Evolutionary conservation across 2,797 vertebrate species (phyloP).

Genomic region (Corythornis leucogaster): DNA sequence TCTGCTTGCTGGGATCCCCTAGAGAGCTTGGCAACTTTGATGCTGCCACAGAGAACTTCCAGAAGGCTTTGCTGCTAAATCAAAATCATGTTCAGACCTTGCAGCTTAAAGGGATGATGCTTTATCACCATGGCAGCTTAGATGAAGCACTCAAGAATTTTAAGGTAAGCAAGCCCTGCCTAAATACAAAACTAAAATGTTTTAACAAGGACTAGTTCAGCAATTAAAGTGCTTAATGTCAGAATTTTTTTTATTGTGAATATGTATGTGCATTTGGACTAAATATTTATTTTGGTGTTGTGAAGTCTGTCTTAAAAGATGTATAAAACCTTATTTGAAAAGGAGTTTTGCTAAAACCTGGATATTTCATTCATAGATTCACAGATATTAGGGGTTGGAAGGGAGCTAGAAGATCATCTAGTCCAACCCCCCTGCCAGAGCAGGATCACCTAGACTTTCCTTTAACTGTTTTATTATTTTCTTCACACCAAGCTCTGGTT

Average conservation of each 20-base stretch:
- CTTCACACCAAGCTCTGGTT: not conserved
- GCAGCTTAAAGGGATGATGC: conserved; percentile 96
- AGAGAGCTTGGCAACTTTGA: conserved; percentile 97
- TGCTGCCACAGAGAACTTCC: conserved; percentile 95
- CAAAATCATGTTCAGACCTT: conserved; percentile 98
- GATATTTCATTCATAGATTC: not conserved
- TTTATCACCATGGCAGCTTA: conserved; percentile 96
- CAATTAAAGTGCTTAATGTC: not conserved
- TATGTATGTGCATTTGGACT: not conserved
- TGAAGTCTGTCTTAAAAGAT: not conserved
- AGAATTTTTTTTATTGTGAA: not conserved
- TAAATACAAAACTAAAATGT: not conserved
- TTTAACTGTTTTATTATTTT: not conserved
- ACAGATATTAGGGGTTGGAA: no score
- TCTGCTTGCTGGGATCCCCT: not conserved
- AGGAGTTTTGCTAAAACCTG: not conserved
- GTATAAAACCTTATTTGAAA: not conserved
- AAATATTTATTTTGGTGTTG: not conserved
- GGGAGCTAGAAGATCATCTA: no score
- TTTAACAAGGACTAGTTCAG: not conserved
- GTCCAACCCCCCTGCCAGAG: no score
- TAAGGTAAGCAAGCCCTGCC: conserved; percentile 81
- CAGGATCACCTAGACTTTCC: not conserved
- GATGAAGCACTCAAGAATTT: conserved; percentile 95
- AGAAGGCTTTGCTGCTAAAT: conserved; percentile 94